phyloP scores from a whole-genome alignment of 2,113 vertebrate species.

The Speoplatyrhinus poulsoni region DNA sequence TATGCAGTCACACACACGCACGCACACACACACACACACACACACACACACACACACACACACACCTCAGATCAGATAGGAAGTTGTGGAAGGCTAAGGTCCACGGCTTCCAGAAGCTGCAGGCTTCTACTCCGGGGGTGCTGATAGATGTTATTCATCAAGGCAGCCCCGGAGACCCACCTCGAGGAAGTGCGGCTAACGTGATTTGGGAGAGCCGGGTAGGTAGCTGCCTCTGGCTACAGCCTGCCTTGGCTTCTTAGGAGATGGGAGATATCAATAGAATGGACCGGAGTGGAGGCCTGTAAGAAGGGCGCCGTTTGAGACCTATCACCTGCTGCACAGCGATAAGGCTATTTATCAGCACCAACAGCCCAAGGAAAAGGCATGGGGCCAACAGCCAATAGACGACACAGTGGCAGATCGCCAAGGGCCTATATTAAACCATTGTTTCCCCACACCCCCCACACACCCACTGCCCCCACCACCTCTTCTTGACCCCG shows the following conservation, averaged over 20 bases:
- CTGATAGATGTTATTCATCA: slow-evolving; percentile 79
- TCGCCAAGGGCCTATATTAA: slow-evolving; percentile 35
- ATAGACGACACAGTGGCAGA: slow-evolving; percentile 23
- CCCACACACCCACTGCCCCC: slow-evolving; percentile 23
- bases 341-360: slow-evolving; percentile 73
- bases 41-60: slow-evolving; percentile 19
- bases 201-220: slow-evolving; percentile 71
- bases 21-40: slow-evolving; percentile 12
- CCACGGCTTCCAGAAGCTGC: slow-evolving; percentile 53
- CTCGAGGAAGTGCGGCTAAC: slow-evolving; percentile 69
- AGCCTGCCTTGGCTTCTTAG: slow-evolving; percentile 53
- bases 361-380: slow-evolving; percentile 43
- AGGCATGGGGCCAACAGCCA: slow-evolving; percentile 15
- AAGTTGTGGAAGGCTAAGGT: slow-evolving; percentile 44
- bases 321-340: slow-evolving; percentile 72
- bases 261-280: slow-evolving; percentile 73
- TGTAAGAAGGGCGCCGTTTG: slow-evolving; percentile 50
- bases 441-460: slow-evolving; percentile 43
- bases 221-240: slow-evolving; percentile 49
- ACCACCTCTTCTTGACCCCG: slow-evolving; percentile 38
- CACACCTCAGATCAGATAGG: neutral
- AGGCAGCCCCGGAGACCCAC: slow-evolving; percentile 56
- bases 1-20: no score
- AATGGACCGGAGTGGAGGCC: slow-evolving; percentile 56
- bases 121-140: slow-evolving; percentile 65